phyloP scores from a whole-genome alignment of 1,140 invertebrate genomes.

The Drosophila seguyi region DNA sequence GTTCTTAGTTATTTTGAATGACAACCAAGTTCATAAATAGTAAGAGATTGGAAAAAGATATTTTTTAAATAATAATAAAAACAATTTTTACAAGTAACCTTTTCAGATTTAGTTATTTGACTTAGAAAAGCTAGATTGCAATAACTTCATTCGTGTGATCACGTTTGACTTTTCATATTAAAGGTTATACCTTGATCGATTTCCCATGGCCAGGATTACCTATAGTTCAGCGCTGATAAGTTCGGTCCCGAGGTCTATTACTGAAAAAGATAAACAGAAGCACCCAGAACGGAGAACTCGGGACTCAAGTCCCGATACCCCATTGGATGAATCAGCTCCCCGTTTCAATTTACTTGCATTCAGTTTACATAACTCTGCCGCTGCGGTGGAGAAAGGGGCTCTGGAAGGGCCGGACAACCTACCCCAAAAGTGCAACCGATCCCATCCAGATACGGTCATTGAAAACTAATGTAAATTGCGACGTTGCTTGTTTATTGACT shows the following conservation, averaged over 20 bases:
- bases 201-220: conserved; percentile 42
- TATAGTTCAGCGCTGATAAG: conserved; percentile 16
- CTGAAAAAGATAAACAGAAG: conserved; percentile 19
- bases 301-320: neutral
- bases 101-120: neutral
- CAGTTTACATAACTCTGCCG: conserved; percentile 23
- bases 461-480: conserved; percentile 71
- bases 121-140: neutral
- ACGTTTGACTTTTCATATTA: neutral
- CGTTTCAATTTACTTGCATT: conserved; percentile 31
- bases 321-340: conserved; percentile 14
- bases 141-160: neutral
- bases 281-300: conserved; percentile 6
- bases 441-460: conserved; percentile 31
- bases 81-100: too few species aligned
- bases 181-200: conserved; percentile 29
- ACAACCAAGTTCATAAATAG: neutral
- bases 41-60: neutral
- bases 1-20: neutral
- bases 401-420: conserved; percentile 33
- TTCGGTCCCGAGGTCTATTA: conserved; percentile 38
- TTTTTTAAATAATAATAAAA: neutral
- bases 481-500: conserved; percentile 70
- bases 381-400: neutral
- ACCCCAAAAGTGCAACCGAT: conserved; percentile 56